phyloP scores from a whole-genome alignment of 1,140 invertebrate genomes.

The Drosophila arawakana region DNA sequence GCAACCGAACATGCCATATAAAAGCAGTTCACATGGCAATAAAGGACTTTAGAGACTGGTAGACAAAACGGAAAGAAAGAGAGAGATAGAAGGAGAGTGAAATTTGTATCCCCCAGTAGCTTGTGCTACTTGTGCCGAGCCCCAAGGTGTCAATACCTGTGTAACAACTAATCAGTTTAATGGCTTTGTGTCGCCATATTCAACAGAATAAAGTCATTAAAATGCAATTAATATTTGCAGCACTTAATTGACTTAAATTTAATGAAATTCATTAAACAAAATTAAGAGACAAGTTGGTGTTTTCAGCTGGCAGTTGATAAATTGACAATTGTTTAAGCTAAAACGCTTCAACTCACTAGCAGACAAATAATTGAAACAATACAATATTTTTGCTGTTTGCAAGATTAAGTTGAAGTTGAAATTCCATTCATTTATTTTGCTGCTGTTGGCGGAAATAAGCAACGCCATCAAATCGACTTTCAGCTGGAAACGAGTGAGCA shows the following conservation, averaged over 20 bases:
- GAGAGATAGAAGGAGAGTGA: not conserved
- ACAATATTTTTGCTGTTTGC: slow-evolving; percentile 10
- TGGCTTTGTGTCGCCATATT: slow-evolving; percentile 63
- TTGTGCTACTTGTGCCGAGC: slow-evolving; percentile 39
- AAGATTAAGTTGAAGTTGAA: slow-evolving; percentile 11
- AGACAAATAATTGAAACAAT: slow-evolving; percentile 2
- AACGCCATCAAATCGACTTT: slow-evolving; percentile 21
- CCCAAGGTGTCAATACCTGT: slow-evolving; percentile 71
- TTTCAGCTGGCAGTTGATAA: slow-evolving; percentile 11
- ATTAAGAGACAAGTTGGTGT: not conserved
- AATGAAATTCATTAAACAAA: slow-evolving; percentile 71
- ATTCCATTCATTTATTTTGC: slow-evolving; percentile 26
- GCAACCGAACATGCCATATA: not conserved
- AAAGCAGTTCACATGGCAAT: slow-evolving; percentile 2
- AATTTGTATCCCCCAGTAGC: slow-evolving; percentile 10
- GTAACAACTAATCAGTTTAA: slow-evolving; percentile 73
- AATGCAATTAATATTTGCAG: slow-evolving; percentile 77
- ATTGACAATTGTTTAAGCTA: slow-evolving; percentile 40
- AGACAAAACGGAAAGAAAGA: not conserved
- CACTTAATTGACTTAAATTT: slow-evolving; percentile 50
- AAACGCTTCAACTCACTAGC: not conserved
- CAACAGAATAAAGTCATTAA: slow-evolving; percentile 75
- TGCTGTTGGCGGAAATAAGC: not conserved
- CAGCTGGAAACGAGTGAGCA: slow-evolving; percentile 14
- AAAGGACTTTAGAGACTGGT: slow-evolving; percentile 1